A percentile compares a stretch with the other conserved stretches of the same genome.
Evolutionary conservation across 2,888 invertebrate genomes (phyloP).

Genomic region (Archips crataeganus): DNA sequence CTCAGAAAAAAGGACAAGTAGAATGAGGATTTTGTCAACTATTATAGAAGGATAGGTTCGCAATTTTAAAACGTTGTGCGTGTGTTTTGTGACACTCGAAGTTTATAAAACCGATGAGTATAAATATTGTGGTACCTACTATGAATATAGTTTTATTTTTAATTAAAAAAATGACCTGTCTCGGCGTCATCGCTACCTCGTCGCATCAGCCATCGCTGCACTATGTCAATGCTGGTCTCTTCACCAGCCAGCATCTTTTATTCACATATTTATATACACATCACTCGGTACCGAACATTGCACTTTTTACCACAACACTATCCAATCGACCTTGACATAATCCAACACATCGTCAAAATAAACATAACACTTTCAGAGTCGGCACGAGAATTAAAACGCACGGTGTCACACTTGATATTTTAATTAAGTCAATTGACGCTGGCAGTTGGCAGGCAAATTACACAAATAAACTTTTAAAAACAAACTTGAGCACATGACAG

Average conservation of each 20-base stretch:
- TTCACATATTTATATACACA: conserved; percentile 65
- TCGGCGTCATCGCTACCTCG: conserved; percentile 73
- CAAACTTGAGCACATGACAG: conserved; percentile 61
- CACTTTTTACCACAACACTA: conserved; percentile 44
- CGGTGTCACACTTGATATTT: conserved; percentile 4
- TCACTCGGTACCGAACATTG: conserved; percentile 49
- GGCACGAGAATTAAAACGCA: conserved; percentile 31
- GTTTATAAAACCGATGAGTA: too few relatives aligned
- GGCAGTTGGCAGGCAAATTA: conserved; percentile 14
- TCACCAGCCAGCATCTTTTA: conserved; percentile 80
- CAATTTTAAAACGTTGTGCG: too few relatives aligned
- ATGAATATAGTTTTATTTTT: too few relatives aligned
- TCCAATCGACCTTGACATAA: conserved; percentile 38
- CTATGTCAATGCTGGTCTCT: conserved; percentile 80
- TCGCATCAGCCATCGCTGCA: conserved; percentile 77
- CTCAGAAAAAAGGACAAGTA: too few relatives aligned
- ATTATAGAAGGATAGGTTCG: too few relatives aligned
- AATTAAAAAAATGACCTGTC: conserved; percentile 57
- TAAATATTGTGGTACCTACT: too few relatives aligned
- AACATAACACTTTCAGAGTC: conserved; percentile 35
- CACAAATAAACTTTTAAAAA: conserved; percentile 48
- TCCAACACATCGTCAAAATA: conserved; percentile 23
- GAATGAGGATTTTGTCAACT: too few relatives aligned
- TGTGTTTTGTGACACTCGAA: too few relatives aligned
- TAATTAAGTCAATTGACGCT: conserved; percentile 10